These are phyloP conservation scores for Poeciliopsis infans DNA, from an alignment of 2,797 vertebrate species.

Conservation along the genomic window DNA sequence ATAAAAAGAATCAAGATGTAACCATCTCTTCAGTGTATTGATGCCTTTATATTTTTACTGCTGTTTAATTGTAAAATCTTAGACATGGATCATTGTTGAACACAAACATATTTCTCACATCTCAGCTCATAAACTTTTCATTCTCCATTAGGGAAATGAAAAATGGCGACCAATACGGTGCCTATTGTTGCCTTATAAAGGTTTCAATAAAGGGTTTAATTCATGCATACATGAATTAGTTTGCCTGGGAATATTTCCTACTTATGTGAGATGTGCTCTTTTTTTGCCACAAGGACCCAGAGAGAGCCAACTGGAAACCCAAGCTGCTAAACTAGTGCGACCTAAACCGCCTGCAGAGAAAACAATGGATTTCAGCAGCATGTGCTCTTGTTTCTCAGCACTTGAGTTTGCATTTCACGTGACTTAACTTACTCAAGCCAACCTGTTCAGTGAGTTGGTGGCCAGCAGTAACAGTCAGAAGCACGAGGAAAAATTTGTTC, in stretches of 20 bases:
- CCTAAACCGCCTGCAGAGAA: slow-evolving; percentile 59
- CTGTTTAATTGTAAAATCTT: slow-evolving; percentile 36
- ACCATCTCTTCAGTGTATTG: slow-evolving; percentile 39
- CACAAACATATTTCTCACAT: slow-evolving; percentile 58
- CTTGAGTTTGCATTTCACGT: slow-evolving; percentile 58
- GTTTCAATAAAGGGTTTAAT: no score
- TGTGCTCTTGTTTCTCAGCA: slow-evolving; percentile 28
- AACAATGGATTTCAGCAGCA: slow-evolving; percentile 57
- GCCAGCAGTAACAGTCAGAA: slow-evolving; percentile 6
- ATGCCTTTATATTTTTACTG: slow-evolving; percentile 33
- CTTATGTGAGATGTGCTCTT: slow-evolving; percentile 22
- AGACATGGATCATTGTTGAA: slow-evolving; percentile 37
- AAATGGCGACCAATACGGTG: slow-evolving; percentile 49
- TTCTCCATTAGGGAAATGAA: slow-evolving; percentile 77
- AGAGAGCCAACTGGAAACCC: slow-evolving; percentile 50
- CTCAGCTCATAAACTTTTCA: slow-evolving; percentile 59
- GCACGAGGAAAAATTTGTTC: slow-evolving; percentile 17
- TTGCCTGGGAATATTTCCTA: slow-evolving; percentile 50
- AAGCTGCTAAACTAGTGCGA: slow-evolving; percentile 50
- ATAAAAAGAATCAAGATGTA: slow-evolving; percentile 23
- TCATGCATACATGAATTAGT: slow-evolving; percentile 65
- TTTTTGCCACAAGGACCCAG: slow-evolving; percentile 21
- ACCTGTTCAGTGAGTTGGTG: slow-evolving; percentile 54
- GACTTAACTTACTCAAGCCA: slow-evolving; percentile 74
- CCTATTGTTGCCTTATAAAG: slow-evolving; percentile 64